These are phyloP conservation scores for Diarsia dahlii DNA, from an alignment of 2,888 invertebrate genomes.

Conservation along the genomic window DNA sequence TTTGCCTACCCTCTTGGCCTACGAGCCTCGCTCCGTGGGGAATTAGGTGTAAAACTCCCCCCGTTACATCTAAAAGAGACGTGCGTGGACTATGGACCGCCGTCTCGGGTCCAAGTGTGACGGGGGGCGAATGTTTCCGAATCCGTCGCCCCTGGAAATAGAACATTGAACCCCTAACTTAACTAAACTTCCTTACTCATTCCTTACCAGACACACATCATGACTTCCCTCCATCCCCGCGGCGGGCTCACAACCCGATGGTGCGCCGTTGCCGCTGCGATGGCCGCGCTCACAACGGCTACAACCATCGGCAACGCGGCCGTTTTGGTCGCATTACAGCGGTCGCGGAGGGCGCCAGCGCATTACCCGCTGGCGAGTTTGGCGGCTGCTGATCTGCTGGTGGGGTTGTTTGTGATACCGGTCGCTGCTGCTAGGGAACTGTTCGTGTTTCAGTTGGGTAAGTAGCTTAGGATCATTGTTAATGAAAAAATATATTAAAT, in stretches of 20 bases:
- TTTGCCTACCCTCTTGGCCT: no score
- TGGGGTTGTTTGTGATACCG: conserved; percentile 90
- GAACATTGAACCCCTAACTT: no score
- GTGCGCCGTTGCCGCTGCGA: conserved; percentile 73
- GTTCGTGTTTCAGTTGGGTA: conserved; percentile 86
- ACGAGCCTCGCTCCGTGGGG: no score
- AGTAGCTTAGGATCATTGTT: conserved; percentile 61
- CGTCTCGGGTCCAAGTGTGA: no score
- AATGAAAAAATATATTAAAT: no score
- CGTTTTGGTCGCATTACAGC: conserved; percentile 78
- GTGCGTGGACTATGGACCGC: no score
- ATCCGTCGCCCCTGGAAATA: no score
- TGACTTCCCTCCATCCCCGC: conserved; percentile 68
- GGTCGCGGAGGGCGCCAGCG: conserved; percentile 87
- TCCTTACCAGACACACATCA: conserved; percentile 45
- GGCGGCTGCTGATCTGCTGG: conserved; percentile 92
- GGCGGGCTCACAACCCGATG: conserved; percentile 73
- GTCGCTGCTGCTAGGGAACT: conserved; percentile 90
- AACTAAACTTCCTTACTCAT: neutral
- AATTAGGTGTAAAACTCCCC: no score
- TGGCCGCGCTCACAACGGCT: conserved; percentile 73
- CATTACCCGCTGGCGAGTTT: conserved; percentile 93
- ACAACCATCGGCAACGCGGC: conserved; percentile 80
- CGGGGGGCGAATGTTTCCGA: no score
- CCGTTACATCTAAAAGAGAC: no score